Base-by-base conservation (phyloP, 2,888 invertebrate species). In the Phragmatobia fuliginosa region DNA sequence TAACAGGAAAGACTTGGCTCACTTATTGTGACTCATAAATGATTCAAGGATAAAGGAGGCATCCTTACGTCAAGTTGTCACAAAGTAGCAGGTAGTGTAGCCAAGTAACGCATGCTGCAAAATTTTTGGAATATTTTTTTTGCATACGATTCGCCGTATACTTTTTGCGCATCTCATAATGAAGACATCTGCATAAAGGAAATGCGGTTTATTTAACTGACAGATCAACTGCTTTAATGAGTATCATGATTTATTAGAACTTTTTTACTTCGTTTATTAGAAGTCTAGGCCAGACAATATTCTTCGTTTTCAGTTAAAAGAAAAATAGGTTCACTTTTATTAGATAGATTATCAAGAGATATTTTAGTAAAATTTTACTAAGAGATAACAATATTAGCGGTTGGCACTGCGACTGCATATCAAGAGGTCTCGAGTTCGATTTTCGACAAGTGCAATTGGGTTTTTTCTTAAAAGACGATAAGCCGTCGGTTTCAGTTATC, bases 71-170 rank as follows among this genome's bases (percentile, higher is more conserved):
- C 90, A 91, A 94, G 94, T 93, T 91, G 92, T 92, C 91, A 93
- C 91, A 93, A 93, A 93, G 90, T 94, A 94, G 94, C 94, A 94
- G 94, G 94, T 94, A 94, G 91, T 83, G 88, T 85, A 87, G 90
- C 90, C 88, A 69, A 72, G 85, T 88, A 90, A 90, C 91, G 88
- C 90, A 88, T 89, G 89, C 86, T 90, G 90, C 88, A 87, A 91
- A 92, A 92, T 91, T 93, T 93, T 85, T 67, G 71, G 92, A 90
- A 88, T 87, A 86, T 90, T 93, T 93, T n/a, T 62, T 92, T 92
- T 91, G 88, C 90, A 91, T 87, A 85, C 83, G 76, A 66, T 73
- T 82, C 85, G 84, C 81, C 80, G 82, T 81, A 76, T 85, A 86
- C 86, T 88, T 87, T 84, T 88, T 88, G 87, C 89, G 87, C 81